Base-by-base conservation (phyloP, 2,113 vertebrate species). In the Carassius carassius region DNA sequence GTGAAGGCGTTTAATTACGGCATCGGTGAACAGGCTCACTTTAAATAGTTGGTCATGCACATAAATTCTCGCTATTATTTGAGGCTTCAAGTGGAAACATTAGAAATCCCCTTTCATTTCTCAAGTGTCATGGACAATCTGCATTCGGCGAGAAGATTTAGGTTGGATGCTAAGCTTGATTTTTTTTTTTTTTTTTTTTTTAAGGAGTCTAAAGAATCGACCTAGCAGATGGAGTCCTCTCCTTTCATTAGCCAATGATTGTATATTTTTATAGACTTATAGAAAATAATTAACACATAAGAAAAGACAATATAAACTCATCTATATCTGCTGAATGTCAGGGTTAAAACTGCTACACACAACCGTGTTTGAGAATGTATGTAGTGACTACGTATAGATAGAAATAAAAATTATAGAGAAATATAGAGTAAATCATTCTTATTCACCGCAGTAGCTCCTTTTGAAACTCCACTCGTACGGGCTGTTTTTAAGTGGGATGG, bases 231-330 rank as follows among this genome's bases (percentile, higher is more conserved):
- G 21, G 78, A 89, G 54, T 35, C 56, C 32, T 87, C 86, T 89
- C 88, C 90, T 91, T 91, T 91, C 88, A 92, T 90, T 91, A 91
- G 91, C 92, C 87, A 88, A 91, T 92, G 92, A 94, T 92, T 93
- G 94, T 94, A 92, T 93, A 92, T 94, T 94, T 95, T 94, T 93
- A 87, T 92, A 93, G 85, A 89, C 16, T 75, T 91, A 91, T 89
- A 92, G 92, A 92, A 80, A 76, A 63, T 41, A 63, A 85, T 90
- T 88, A 86, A 90, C 72, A 90, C 86, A 90, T 92, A 84, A 90
- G 90, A 88, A 73, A 89, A 89, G 82, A 78, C 51, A 32, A 74
- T 84, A 84, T 87, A 87, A 32, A 60, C 17, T 35, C 62, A 88
- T 62, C 82, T 83, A 92, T 84, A 82, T 92, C 91, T 62, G 86